Evolutionary conservation across 2,888 invertebrate species (phyloP).

Genomic region (Sussaba pulchella): DNA sequence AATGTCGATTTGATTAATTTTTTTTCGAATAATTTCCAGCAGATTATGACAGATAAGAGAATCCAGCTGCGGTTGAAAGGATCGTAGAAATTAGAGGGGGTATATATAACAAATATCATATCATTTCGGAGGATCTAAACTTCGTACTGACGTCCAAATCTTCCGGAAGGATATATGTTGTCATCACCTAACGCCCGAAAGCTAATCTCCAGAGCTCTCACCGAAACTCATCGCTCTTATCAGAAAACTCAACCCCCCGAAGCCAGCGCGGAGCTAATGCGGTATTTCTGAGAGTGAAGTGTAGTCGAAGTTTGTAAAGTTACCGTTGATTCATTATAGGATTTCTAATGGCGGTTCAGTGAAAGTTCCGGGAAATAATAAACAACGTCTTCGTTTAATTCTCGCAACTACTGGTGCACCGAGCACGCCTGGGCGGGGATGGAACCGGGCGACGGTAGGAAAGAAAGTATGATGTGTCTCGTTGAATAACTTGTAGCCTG

Average conservation of each 20-base stretch:
- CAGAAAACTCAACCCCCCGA: neutral
- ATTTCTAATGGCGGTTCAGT: slow-evolving; percentile 54
- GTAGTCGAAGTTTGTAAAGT: slow-evolving; percentile 49
- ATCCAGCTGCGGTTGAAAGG: no score
- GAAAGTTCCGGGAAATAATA: slow-evolving; percentile 51
- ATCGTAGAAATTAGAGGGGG: no score
- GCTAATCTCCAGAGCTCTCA: neutral
- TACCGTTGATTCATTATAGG: slow-evolving; percentile 46
- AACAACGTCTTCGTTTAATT: slow-evolving; percentile 58
- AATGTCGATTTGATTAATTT: no score
- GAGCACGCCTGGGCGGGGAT: slow-evolving; percentile 12
- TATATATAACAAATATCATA: no score
- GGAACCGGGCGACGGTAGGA: neutral
- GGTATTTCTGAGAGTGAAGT: slow-evolving; percentile 27
- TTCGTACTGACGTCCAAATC: slow-evolving; percentile 7
- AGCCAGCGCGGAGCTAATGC: slow-evolving; percentile 25
- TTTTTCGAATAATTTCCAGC: no score
- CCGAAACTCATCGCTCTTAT: slow-evolving; percentile 6
- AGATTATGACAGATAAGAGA: no score
- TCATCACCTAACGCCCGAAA: neutral
- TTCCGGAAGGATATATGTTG: neutral
- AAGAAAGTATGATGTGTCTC: slow-evolving; percentile 12
- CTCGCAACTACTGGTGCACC: slow-evolving; percentile 23
- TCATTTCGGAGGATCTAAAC: no score
- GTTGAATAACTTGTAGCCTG: slow-evolving; percentile 61